phyloP scores from a whole-genome alignment of 2,113 vertebrate genomes.

The Scatophagus argus region DNA sequence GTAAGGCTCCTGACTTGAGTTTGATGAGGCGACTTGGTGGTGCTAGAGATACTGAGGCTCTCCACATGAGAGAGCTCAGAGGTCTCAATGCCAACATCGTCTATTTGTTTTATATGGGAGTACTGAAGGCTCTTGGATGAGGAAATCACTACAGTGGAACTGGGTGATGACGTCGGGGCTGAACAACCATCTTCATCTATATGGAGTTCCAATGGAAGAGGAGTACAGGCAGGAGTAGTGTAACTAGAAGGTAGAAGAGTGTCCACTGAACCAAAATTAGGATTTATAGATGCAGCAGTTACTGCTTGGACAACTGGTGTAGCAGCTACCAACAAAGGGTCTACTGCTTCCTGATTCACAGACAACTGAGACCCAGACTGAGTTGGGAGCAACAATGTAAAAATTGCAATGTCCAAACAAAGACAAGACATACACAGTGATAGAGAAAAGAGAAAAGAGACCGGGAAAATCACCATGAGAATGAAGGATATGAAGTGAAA shows the following conservation, averaged over 20 bases:
- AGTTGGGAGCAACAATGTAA: constrained; percentile 43
- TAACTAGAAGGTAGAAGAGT: constrained; percentile 43
- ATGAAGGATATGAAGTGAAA: constrained; percentile 29
- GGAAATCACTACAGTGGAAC: constrained; percentile 16
- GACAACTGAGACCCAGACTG: constrained; percentile 89
- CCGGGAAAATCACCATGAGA: constrained; percentile 62
- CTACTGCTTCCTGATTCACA: constrained; percentile 80
- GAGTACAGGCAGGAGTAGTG: constrained; percentile 30
- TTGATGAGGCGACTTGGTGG: constrained; percentile 21
- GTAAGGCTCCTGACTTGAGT: constrained; percentile 15
- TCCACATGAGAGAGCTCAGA: constrained; percentile 47
- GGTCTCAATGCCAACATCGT: constrained; percentile 28
- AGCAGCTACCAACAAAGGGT: constrained; percentile 29
- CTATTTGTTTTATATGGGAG: constrained; percentile 50
- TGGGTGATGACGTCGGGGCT: constrained; percentile 19
- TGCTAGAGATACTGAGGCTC: constrained; percentile 40
- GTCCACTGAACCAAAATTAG: constrained; percentile 33
- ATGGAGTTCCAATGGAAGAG: constrained; percentile 69
- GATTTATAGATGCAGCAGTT: constrained; percentile 12
- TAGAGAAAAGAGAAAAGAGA: constrained; percentile 65
- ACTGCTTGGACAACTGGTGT: constrained; percentile 22
- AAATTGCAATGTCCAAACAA: constrained; percentile 24
- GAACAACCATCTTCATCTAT: constrained; percentile 76
- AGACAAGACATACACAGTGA: constrained; percentile 64
- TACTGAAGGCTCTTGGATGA: constrained; percentile 53